Base-by-base conservation (phyloP, 2,888 invertebrate species). In the Gisinianus flammeolus region DNA sequence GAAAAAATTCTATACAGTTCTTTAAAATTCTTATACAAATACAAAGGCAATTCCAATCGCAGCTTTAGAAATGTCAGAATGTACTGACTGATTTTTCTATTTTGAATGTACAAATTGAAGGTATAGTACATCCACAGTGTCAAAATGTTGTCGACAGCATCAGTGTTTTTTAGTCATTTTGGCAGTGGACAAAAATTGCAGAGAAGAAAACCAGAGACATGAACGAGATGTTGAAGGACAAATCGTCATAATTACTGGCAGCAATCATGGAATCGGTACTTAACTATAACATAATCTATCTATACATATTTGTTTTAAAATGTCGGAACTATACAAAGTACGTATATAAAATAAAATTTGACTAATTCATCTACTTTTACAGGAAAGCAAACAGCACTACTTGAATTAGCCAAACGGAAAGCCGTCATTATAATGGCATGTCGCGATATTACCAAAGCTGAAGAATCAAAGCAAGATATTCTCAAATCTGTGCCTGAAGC, bases 391-490 rank as follows among this genome's bases (percentile, higher is more conserved):
- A 58, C 62, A 24, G 62, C 24, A 6, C n/a, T 58, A 58, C n/a
- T n/a, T n/a, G 24, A 58, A 8, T 58, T 22, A n/a, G 62, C 62
- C 6, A 30, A 33, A 33, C 4, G 68, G 22, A 30, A n/a, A 10
- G 68, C 70, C 24, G 12, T 5, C 2, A 33, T 71, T 12, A 22
- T 71, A 5, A 26, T 71, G 70, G 70, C 70, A 19, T 71, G 70
- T 26, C 44, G 70, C 19, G 30, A 71, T 52, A 10, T 54, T 4
- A 54, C 22, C 3, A 71, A 71, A n/a, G 70, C 70, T 3, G 54
- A 71, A 26, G 70, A 8, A 26, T 44, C 70, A 2, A 71, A 54
- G 35, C 28, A 52, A 54, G 6, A 24, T 3, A 71, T 71, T 52
- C 52, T 71, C 52, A 52, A 54, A 26, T 8, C n/a, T 22, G 52